Base-by-base conservation (phyloP, 2,888 invertebrate genomes). In the Andrena dorsata region DNA sequence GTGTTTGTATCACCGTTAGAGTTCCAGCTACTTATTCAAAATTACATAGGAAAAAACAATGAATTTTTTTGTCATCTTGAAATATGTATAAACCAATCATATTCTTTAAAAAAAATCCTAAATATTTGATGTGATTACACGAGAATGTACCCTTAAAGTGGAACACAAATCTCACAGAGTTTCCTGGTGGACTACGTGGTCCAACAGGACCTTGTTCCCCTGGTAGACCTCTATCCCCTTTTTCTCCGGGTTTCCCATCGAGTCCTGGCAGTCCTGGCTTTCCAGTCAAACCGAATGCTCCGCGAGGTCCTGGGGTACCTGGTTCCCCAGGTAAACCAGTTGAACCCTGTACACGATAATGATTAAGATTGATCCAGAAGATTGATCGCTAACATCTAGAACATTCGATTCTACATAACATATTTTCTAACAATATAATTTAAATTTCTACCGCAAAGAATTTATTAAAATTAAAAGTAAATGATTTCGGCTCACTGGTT, bases 201-300 rank as follows among this genome's bases (percentile, higher is more conserved):
- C 95, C 95, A 63, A 91, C 88, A 30, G 93, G 91, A n/a, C 95
- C 95, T 84, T 92, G 92, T 47, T 94, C 94, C 53, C 95, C 95
- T 60, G 81, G 81, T 69, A 93, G 93, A 2, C 95, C 95, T 77
- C 88, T 86, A 41, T 94, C 94, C 13, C 95, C 95, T 80, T 94
- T 94, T 28, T 89, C 84, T 16, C 95, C 95, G 49, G 93, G 86
- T 86, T 92, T 92, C 26, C 95, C 95, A 64, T 91, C 85, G 49
- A 92, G 68, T 71, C 95, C 94, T 47, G 93, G 90, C 73, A 88
- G 73, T n/a, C 95, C 95, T 16, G 92, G 91, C 82, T 92, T 91
- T 66, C 95, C 95, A 51, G 87, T 80, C 13, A 88, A 80, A 60
- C 94, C 94, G 8, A 85, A 89, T 13, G 90, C 83, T 41, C 94